Evolutionary conservation across 2,797 vertebrate genomes (phyloP), one percentile per base, ranked within the genome.

Genomic region (Sebastes paucispinis): DNA sequence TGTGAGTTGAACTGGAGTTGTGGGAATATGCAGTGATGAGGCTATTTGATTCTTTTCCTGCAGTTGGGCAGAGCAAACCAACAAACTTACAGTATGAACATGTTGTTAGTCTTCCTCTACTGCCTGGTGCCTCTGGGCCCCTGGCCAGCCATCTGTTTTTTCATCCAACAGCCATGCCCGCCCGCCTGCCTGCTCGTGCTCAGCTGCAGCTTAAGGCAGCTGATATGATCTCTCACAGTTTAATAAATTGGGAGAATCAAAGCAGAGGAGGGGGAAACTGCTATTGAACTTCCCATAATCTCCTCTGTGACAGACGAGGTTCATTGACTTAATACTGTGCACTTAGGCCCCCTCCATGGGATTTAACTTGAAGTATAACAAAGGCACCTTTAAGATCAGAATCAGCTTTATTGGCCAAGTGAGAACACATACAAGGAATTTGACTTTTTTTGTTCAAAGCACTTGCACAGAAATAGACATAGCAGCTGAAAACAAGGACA

Each of bases 151-250:
- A 88, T 81, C 87, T 88, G 75, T 52, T 75, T 83, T 70, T 58
- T 71, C 55, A 68, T 78, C 65, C 66, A 75, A 14, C 55, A 71
- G 75, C 63, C 32, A 31, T 39, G 58, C 36, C 82, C 59, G 73
- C 36, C 82, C 54, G 69, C 83, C 67, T 78, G 86, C 79, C 86
- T 87, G 84, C 86, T 63, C 3, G 16, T 39, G 79, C 88, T 82
- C 88, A 90, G 81, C 80, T 92, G 74, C 91, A 91, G 83, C 82
- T 85, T 80, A 79, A 87, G 84, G 87, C 85, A 12, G 47, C 84
- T 79, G 75, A 84, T 83, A 71, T 78, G 73, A 88, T 87, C 84
- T 93, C 58, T 88, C 77, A 52, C 78, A 70, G 75, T 81, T 90
- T 88, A 91, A 93, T 85, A 81, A 75, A 82, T 77, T 80, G 57